Base-by-base conservation (phyloP, 2,113 vertebrate genomes). In the Myxocyprinus asiaticus region DNA sequence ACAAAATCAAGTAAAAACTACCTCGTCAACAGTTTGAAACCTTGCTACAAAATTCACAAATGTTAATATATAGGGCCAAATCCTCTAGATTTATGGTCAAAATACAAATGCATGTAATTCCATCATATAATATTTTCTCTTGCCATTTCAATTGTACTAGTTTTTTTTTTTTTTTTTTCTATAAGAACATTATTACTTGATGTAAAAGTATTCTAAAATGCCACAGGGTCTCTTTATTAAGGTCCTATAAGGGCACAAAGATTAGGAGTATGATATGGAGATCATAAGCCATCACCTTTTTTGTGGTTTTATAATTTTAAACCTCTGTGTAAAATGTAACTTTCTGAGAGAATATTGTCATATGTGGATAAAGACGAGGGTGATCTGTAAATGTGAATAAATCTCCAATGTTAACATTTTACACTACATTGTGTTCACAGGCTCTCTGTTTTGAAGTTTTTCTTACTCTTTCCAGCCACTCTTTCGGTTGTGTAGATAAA, bases 361-460 rank as follows among this genome's bases (percentile, higher is more conserved):
- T 90, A 62, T 71, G 64, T 79, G 88, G 89, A 88, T 86, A 87
- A 89, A 88, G 90, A 87, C 90, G 84, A 90, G 88, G 86, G 88
- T 90, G 58, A 86, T 45, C 63, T 87, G 87, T 89, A 81, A 90
- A 85, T 91, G 91, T 93, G 90, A 90, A 92, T 89, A 91, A 85
- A 85, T 79, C 88, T 88, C 88, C 88, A 90, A 87, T 90, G 86
- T 88, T 89, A 87, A 90, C 87, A 85, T 88, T 90, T 76, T 88
- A 7, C 51, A 89, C 91, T 75, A 86, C 87, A 86, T 88, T 90
- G 87, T 90, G 89, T 89, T 87, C 88, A 91, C 91, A 93, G 90
- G 91, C 92, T 92, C 90, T 88, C 92, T 88, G 89, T 90, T 93
- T 92, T 91, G 85, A 83, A 88, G 86, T 83, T 88, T 87, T 86